Evolutionary conservation across 2,113 vertebrate species (phyloP).

Genomic region (Megaleporinus macrocephalus): DNA sequence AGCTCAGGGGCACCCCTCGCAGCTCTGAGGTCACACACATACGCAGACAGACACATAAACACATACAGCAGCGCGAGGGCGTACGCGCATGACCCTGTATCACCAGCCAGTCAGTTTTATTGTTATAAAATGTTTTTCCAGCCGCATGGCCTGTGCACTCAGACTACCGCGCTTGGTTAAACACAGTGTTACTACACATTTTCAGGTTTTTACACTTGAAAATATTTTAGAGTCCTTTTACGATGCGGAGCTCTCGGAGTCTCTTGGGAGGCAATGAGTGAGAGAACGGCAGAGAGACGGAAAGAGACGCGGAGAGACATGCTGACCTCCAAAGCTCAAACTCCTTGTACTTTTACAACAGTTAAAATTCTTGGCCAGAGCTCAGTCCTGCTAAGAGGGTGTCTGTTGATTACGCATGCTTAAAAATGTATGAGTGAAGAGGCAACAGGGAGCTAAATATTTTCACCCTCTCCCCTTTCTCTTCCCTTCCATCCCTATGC

Average conservation of each 20-base stretch:
- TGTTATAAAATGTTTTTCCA: not conserved
- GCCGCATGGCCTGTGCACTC: not conserved
- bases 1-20: conserved; percentile 41
- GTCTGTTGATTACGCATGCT: conserved; percentile 70
- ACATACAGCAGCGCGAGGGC: not conserved
- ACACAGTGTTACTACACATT: too few relatives aligned
- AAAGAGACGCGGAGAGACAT: not conserved
- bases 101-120: not conserved
- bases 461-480: too few relatives aligned
- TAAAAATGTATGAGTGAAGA: conserved; percentile 40
- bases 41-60: not conserved
- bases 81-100: not conserved
- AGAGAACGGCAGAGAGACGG: conserved; percentile 9
- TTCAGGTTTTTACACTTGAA: too few relatives aligned
- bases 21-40: conserved; percentile 32
- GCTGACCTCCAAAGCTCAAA: too few relatives aligned
- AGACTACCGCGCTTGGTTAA: not conserved
- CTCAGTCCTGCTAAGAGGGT: conserved; percentile 45
- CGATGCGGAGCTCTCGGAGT: too few relatives aligned
- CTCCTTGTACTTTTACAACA: too few relatives aligned
- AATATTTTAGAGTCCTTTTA: too few relatives aligned
- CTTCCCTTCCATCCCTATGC: not conserved
- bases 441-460: conserved; percentile 1
- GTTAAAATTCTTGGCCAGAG: too few relatives aligned
- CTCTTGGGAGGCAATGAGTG: not conserved